phyloP scores from a whole-genome alignment of 1,140 invertebrate species.

The Monochamus saltuarius region DNA sequence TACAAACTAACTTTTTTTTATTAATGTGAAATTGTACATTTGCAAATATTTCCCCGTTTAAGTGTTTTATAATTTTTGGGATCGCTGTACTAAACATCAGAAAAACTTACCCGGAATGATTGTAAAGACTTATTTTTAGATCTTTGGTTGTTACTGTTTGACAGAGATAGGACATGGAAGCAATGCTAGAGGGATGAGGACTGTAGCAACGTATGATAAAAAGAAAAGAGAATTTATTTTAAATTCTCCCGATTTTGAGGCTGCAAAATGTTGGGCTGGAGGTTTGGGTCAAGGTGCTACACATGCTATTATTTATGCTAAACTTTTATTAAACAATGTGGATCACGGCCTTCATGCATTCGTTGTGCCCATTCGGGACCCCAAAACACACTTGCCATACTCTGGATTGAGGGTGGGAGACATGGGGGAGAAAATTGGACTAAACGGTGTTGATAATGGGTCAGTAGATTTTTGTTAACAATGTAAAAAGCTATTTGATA shows the following conservation, averaged over 20 bases:
- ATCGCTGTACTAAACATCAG: too few relatives aligned
- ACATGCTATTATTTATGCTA: conserved; percentile 85
- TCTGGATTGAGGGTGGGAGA: not conserved
- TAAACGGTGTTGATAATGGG: not conserved
- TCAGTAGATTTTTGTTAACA: too few relatives aligned
- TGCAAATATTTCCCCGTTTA: too few relatives aligned
- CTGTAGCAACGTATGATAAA: conserved; percentile 86
- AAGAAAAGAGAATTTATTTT: conserved; percentile 78
- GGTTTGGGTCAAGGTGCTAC: conserved; percentile 85
- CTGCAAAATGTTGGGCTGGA: conserved; percentile 94
- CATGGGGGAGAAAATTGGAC: not conserved
- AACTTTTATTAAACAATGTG: conserved; percentile 72
- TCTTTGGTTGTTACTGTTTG: conserved; percentile 81
- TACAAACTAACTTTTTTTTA: too few relatives aligned
- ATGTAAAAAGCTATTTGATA: too few relatives aligned
- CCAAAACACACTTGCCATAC: conserved; percentile 67
- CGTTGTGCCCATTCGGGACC: conserved; percentile 79
- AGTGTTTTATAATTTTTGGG: too few relatives aligned
- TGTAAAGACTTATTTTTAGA: conserved; percentile 48
- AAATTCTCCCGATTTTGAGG: conserved; percentile 89
- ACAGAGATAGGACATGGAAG: conserved; percentile 96
- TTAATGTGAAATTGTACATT: too few relatives aligned
- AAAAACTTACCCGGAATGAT: too few relatives aligned
- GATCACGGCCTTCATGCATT: conserved; percentile 87
- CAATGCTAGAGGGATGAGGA: conserved; percentile 87